Percentiles rank a stretch among this genome's conserved stretches.
These are phyloP conservation scores for Microdon myrmicae DNA, from an alignment of 2,888 invertebrate species.

Conservation along the genomic window DNA sequence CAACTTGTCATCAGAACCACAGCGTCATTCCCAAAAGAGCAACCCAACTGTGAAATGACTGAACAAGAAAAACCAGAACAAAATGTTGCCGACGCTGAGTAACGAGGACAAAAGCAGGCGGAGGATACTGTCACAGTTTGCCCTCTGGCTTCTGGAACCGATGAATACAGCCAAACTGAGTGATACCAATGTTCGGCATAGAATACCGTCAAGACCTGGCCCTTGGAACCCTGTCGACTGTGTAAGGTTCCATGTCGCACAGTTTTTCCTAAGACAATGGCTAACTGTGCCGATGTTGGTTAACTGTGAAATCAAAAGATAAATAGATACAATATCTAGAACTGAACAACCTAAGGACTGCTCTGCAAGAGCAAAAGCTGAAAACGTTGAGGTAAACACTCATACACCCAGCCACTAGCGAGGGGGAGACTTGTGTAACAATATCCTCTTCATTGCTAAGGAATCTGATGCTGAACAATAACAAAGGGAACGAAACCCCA, in stretches of 20 bases:
- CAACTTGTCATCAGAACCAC: conserved; percentile 40
- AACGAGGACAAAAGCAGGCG: too few species aligned
- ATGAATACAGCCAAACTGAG: conserved; percentile 18
- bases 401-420: too few species aligned
- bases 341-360: too few species aligned
- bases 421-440: conserved; percentile 22
- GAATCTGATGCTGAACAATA: conserved; percentile 1
- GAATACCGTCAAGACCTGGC: conserved; percentile 10
- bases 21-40: conserved; percentile 31
- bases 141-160: too few species aligned
- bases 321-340: conserved; percentile 1
- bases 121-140: too few species aligned
- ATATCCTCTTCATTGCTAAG: conserved; percentile 22
- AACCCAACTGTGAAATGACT: conserved; percentile 46
- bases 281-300: conserved; percentile 36
- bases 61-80: conserved; percentile 7
- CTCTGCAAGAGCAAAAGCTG: too few species aligned
- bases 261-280: conserved; percentile 18
- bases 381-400: too few species aligned
- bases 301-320: conserved; percentile 13
- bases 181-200: conserved; percentile 35
- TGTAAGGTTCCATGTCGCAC: conserved; percentile 24
- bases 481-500: conserved; percentile 2
- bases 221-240: conserved; percentile 4
- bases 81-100: too few species aligned